Evolutionary conservation across 2,888 invertebrate genomes (phyloP).

Genomic region (Lasioglossum marginatum): DNA sequence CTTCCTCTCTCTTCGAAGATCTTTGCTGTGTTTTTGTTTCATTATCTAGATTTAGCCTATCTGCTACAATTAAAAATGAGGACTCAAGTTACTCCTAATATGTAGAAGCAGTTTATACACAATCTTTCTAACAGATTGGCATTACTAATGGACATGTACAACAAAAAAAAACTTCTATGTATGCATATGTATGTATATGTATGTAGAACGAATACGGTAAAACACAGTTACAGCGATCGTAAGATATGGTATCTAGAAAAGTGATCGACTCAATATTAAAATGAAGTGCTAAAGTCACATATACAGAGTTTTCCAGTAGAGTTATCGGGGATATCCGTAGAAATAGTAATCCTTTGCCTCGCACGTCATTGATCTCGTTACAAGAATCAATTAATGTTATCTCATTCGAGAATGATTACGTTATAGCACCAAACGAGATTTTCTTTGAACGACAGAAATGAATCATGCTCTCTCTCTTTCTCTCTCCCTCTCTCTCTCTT

Average conservation of each 20-base stretch:
- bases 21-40: conserved; percentile 75
- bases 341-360: conserved; percentile 17
- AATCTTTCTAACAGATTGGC: conserved; percentile 71
- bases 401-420: background rate
- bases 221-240: conserved; percentile 25
- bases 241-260: conserved; percentile 19
- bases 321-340: conserved; percentile 27
- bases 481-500: conserved; percentile 26
- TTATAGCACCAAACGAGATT: conserved; percentile 48
- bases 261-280: conserved; percentile 38
- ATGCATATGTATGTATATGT: background rate
- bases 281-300: conserved; percentile 22
- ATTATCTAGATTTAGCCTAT: conserved; percentile 78
- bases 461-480: conserved; percentile 21
- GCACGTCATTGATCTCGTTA: conserved; percentile 27
- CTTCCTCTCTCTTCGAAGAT: conserved; percentile 69
- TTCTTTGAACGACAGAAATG: conserved; percentile 39
- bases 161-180: conserved; percentile 21
- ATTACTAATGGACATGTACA: conserved; percentile 57
- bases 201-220: conserved; percentile 21
- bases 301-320: conserved; percentile 16
- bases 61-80: conserved; percentile 74
- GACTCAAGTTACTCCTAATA: conserved; percentile 78
- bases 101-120: conserved; percentile 67
- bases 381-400: conserved; percentile 27